A percentile compares a stretch with the other conserved stretches of the same genome.
Conservation (phyloP, 2,888 invertebrate genomes). For the Epistrophe grossulariae region DNA sequence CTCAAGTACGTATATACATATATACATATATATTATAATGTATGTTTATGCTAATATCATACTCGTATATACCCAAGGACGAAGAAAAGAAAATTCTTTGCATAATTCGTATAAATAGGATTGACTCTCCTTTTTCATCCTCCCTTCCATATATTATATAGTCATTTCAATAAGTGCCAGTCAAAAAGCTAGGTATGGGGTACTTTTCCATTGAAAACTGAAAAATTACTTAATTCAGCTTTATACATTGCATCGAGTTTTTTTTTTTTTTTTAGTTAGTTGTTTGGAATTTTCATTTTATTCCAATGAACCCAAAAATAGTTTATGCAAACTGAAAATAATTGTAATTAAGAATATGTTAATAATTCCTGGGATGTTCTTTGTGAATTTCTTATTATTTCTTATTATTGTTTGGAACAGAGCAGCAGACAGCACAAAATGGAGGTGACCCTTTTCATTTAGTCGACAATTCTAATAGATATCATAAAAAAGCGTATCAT, state of each 20-base stretch:
- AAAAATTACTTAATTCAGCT: constrained; percentile 14
- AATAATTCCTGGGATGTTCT: background rate
- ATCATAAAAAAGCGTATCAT: too few relatives aligned
- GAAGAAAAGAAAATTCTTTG: constrained; percentile 22
- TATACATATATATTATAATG: too few relatives aligned
- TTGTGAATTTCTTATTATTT: background rate
- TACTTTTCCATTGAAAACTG: background rate
- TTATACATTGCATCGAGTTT: constrained; percentile 3
- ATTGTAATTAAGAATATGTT: background rate
- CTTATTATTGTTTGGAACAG: too few relatives aligned
- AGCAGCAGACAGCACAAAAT: too few relatives aligned
- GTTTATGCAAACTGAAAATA: background rate
- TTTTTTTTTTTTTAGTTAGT: too few relatives aligned
- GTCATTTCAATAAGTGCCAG: constrained; percentile 6
- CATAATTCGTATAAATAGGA: constrained; percentile 1
- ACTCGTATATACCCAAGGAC: background rate
- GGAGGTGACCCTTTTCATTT: too few relatives aligned
- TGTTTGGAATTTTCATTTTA: background rate
- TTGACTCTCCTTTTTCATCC: background rate
- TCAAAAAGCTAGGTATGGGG: background rate
- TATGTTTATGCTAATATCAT: constrained; percentile 30
- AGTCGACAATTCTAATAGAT: too few relatives aligned
- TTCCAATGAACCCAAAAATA: background rate
- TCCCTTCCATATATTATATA: background rate
- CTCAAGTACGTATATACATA: background rate